phyloP scores from a whole-genome alignment of 2,888 invertebrate genomes.

The Sesamia inferens region DNA sequence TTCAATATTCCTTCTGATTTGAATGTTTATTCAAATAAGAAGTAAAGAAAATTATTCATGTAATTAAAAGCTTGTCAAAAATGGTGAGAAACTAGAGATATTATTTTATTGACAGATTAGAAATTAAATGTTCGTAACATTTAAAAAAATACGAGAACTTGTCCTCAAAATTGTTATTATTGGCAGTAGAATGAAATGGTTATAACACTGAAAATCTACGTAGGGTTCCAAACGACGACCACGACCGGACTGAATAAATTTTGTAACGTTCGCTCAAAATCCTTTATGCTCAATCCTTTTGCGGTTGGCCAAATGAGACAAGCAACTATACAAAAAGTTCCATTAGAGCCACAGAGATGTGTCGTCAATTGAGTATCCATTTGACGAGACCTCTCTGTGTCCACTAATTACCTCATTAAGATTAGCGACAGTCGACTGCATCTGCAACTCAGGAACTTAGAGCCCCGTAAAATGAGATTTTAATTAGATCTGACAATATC shows the following conservation, averaged over 20 bases:
- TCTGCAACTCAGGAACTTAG: slow-evolving; percentile 16
- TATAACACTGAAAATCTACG: not conserved
- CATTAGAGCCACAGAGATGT: not conserved
- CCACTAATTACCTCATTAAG: slow-evolving; percentile 18
- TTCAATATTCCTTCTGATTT: too few species aligned
- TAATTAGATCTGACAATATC: slow-evolving; percentile 16
- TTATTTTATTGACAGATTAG: too few species aligned
- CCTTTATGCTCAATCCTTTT: not conserved
- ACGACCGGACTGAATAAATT: not conserved
- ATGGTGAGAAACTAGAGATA: not conserved
- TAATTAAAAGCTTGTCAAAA: not conserved
- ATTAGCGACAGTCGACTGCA: slow-evolving; percentile 29
- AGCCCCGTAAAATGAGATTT: slow-evolving; percentile 16
- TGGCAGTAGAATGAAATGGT: not conserved
- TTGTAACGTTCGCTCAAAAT: not conserved
- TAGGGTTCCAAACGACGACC: not conserved
- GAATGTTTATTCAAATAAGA: not conserved
- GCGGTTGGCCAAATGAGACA: not conserved
- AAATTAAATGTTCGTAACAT: too few species aligned
- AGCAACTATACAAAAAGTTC: not conserved
- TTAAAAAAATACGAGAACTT: not conserved
- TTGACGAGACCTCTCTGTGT: too few species aligned
- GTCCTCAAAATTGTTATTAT: not conserved
- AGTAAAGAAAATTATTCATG: not conserved
- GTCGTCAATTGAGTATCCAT: not conserved